Evolutionary conservation across 1,140 invertebrate genomes (phyloP).

Genomic region (Neodiprion pinetum): DNA sequence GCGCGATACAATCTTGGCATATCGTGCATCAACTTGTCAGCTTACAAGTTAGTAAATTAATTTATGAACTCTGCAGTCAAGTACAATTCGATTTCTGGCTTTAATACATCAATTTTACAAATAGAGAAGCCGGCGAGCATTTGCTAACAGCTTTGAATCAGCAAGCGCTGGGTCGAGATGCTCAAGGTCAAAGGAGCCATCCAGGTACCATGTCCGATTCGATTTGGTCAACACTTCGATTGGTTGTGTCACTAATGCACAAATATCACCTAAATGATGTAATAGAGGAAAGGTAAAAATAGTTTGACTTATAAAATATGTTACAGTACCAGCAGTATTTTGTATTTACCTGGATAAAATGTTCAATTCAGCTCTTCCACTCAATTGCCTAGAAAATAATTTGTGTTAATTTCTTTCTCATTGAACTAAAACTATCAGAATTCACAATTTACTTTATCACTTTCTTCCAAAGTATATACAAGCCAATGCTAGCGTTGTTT

Average conservation of each 20-base stretch:
- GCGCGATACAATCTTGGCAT: constrained; percentile 98
- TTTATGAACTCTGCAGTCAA: not conserved
- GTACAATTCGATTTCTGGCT: not conserved
- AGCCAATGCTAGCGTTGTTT: not conserved
- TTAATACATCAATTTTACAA: constrained; percentile 38
- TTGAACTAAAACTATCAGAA: constrained; percentile 14
- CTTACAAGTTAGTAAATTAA: constrained; percentile 74
- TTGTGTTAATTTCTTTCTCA: constrained; percentile 11
- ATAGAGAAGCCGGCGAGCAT: constrained; percentile 93
- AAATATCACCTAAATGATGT: constrained; percentile 78
- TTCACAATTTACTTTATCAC: not conserved
- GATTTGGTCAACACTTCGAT: constrained; percentile 93
- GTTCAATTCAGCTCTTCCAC: not conserved
- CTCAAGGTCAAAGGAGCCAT: constrained; percentile 58
- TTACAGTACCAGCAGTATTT: not conserved
- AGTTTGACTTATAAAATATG: not conserved
- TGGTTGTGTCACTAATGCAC: constrained; percentile 88
- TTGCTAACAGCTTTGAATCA: constrained; percentile 92
- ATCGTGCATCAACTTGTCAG: constrained; percentile 95
- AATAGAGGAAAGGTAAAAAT: constrained; percentile 72
- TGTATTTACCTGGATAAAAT: not conserved
- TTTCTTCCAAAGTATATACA: not conserved
- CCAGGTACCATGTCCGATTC: constrained; percentile 86
- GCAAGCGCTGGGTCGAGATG: constrained; percentile 80
- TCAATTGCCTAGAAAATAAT: not conserved